Evolutionary conservation across 2,797 vertebrate species (phyloP).

Genomic region (Micropoecilia bifurca): DNA sequence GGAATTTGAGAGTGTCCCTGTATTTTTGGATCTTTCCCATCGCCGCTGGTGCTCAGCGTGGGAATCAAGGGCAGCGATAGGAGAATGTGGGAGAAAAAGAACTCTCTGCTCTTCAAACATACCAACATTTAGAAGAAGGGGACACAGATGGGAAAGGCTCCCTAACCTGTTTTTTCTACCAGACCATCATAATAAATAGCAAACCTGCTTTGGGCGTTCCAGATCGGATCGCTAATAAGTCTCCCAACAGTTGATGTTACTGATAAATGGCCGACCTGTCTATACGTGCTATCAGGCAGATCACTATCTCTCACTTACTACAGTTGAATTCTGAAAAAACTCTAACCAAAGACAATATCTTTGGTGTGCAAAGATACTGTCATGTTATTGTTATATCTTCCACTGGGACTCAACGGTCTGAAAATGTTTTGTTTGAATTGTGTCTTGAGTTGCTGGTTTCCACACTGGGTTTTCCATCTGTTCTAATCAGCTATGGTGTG

Average conservation of each 20-base stretch:
- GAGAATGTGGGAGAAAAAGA: slow-evolving; percentile 69
- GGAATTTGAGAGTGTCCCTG: slow-evolving; percentile 53
- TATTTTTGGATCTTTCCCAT: slow-evolving; percentile 72
- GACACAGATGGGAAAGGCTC: slow-evolving; percentile 18
- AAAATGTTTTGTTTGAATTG: slow-evolving; percentile 52
- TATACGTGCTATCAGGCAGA: slow-evolving; percentile 60
- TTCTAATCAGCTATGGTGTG: slow-evolving; percentile 59
- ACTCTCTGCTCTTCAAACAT: slow-evolving; percentile 56
- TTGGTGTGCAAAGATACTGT: slow-evolving; percentile 36
- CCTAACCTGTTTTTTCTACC: background rate
- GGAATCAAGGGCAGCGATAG: slow-evolving; percentile 78
- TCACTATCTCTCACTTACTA: slow-evolving; percentile 51
- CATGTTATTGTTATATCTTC: slow-evolving; percentile 55
- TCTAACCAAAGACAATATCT: slow-evolving; percentile 2
- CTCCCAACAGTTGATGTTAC: slow-evolving; percentile 50
- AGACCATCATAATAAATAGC: slow-evolving; percentile 9
- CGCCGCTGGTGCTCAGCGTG: slow-evolving; percentile 62
- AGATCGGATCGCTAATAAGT: slow-evolving; percentile 25
- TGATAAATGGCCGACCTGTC: slow-evolving; percentile 67
- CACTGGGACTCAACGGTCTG: slow-evolving; percentile 26
- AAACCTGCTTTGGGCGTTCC: slow-evolving; percentile 26
- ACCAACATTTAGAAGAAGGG: slow-evolving; percentile 50
- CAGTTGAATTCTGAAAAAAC: slow-evolving; percentile 37
- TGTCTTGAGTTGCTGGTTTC: slow-evolving; percentile 57
- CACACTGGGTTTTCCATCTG: slow-evolving; percentile 36